Evolutionary conservation across 2,888 invertebrate genomes (phyloP).

Genomic region (Anthoptus insignis): DNA sequence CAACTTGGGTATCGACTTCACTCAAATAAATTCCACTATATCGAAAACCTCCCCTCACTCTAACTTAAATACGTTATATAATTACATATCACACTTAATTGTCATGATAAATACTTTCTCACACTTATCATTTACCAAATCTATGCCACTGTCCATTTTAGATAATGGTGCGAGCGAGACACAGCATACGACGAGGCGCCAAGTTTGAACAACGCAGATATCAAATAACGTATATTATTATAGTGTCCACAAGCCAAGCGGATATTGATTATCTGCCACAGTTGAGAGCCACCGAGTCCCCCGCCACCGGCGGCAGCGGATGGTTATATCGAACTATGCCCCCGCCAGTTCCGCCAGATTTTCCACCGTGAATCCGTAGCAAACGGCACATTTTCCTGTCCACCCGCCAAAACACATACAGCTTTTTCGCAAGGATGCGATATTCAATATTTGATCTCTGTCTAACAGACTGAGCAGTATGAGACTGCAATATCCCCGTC

Average conservation of each 20-base stretch:
- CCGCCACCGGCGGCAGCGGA: conserved; percentile 59
- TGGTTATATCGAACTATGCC: conserved; percentile 64
- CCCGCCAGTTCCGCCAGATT: conserved; percentile 51
- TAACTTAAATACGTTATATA: conserved; percentile 82
- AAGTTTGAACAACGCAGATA: conserved; percentile 67
- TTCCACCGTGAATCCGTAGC: conserved; percentile 61
- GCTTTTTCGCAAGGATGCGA: conserved; percentile 64
- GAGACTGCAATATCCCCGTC: conserved; percentile 81
- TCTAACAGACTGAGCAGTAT: conserved; percentile 81
- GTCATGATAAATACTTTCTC: conserved; percentile 87
- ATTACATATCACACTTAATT: conserved; percentile 86
- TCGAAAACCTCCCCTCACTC: conserved; percentile 61
- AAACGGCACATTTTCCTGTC: conserved; percentile 67
- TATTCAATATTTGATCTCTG: conserved; percentile 87
- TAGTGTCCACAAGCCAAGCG: conserved; percentile 88
- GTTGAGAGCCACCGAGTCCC: conserved; percentile 84
- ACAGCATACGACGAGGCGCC: conserved; percentile 50
- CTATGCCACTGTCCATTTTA: conserved; percentile 87
- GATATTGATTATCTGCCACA: conserved; percentile 88
- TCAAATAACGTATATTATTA: conserved; percentile 86
- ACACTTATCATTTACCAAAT: conserved; percentile 87
- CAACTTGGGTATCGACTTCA: conserved; percentile 63
- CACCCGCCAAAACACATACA: conserved; percentile 54
- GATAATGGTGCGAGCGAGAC: conserved; percentile 81
- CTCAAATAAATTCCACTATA: conserved; percentile 82